Evolutionary conservation across 2,888 invertebrate genomes (phyloP), one percentile per base, ranked within the genome.

Genomic region (Helobdella robusta): DNA sequence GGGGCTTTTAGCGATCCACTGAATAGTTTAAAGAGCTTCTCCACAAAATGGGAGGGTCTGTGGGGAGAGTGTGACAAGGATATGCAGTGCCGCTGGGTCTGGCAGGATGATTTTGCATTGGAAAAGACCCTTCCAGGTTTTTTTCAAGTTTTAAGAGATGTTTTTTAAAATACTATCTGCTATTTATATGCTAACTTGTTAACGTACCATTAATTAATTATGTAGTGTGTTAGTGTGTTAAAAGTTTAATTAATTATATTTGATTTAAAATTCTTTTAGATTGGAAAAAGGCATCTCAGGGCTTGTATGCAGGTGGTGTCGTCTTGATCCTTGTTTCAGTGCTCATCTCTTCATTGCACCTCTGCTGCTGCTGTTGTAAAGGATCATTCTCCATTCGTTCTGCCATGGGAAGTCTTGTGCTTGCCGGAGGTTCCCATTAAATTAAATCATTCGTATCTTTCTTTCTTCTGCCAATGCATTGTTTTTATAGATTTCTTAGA

Each of bases 241-340:
- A n/a, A n/a, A n/a, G n/a, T n/a, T n/a, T n/a, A n/a, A n/a, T n/a
- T n/a, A 44, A 18, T 44, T 15, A 18, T 15, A 11, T 11, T 44
- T 18, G 44, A 11, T 18, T 11, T 52, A 52, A 18, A 44, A 35
- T 23, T 20, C 32, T 50, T 28, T 28, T 52, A 67, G 67, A 64
- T 18, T 67, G 59, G 58, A 44, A 67, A 11, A 67, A 67, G 58
- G 67, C 67, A 18, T 23, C 50, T 15, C 67, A 67, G 48, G 67
- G 67, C n/a, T 28, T 67, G 36, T 67, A 56, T 25, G 59, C 48
- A 4, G 67, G 40, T 1, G 67, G 67, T 25, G 46, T 63, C n/a
- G 28, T 67, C 0, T 20, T 67, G 48, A 8, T 67, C 0, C 15
- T 64, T 28, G 32, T 67, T n/a, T 54, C 59, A 0, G 40, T 36